Evolutionary conservation across 1,140 invertebrate genomes (phyloP), one percentile per base, ranked within the genome.

Genomic region (Neoseiulus cucumeris): DNA sequence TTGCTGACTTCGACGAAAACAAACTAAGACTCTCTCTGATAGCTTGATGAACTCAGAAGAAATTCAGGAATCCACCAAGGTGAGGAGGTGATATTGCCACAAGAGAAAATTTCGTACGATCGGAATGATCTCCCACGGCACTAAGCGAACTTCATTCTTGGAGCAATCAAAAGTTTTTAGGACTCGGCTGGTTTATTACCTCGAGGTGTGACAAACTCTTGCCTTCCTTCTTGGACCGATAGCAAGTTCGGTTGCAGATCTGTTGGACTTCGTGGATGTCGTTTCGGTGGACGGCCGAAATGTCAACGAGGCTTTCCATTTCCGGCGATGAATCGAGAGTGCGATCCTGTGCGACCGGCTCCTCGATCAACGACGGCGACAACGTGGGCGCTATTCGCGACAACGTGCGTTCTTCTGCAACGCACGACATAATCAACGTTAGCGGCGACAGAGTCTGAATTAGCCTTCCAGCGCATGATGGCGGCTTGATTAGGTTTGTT

Each of bases 391-490:
- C 17, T 2, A 59, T 20, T 33, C 33, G 25, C 4, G 51, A 17
- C 17, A 59, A 20, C 14, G 51, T 59, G 22, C 51, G 51, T 59
- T 59, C 51, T 25, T 59, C 51, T 59, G 51, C 22, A 59, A 59
- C 33, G 14, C n/a, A n/a, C n/a, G n/a, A n/a, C n/a, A 25, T 33
- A 25, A 9, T 20, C 14, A 59, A 28, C 18, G 4, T 47, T 14
- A 28, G 18, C 4, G 14, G 4, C 45, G 14, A 5, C 18, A 4
- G 18, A 47, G 7, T 20, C 42, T n/a, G 42, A 44, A 12, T 22
- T 14, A 47, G 45, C 14, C 7, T 7, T 22, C 18, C 45, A 47
- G 4, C 45, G 28, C 18, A 4, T 28, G 18, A 22, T 47, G 45
- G 14, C 28, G 4, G 18, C 45, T 28, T 47, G 45, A 22, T 47